Conservation (phyloP, 2,888 invertebrate genomes). For the Coenonympha glycerion region DNA sequence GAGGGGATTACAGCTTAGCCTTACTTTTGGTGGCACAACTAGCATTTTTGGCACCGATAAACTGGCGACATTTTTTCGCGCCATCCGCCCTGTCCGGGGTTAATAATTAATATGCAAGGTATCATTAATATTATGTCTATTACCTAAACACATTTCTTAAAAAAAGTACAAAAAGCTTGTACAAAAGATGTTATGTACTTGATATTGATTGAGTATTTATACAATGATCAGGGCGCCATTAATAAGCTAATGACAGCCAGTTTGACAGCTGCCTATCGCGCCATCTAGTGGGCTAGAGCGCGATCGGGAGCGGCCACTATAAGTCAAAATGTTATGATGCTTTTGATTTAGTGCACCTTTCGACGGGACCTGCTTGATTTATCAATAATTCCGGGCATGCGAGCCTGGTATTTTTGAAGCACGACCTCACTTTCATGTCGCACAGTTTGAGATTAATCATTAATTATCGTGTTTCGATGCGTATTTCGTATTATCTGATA, state of each 20-base stretch:
- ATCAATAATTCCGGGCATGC: constrained; percentile 71
- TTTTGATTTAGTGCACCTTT: constrained; percentile 71
- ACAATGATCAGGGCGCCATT: constrained; percentile 55
- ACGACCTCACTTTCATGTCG: constrained; percentile 73
- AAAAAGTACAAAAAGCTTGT: no score
- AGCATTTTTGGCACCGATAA: no score
- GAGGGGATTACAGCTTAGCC: no score
- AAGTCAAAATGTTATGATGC: constrained; percentile 71
- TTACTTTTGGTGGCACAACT: no score
- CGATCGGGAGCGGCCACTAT: constrained; percentile 62
- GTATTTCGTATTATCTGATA: constrained; percentile 67
- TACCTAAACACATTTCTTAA: no score
- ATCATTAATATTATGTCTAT: no score
- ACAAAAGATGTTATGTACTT: background rate
- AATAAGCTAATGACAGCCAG: constrained; percentile 71
- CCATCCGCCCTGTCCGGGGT: no score
- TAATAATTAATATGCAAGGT: no score
- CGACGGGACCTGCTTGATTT: constrained; percentile 69
- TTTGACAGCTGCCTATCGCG: constrained; percentile 72
- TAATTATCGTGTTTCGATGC: constrained; percentile 59
- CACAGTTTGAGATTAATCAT: constrained; percentile 65
- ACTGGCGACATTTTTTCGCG: no score
- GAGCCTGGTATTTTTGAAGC: constrained; percentile 66
- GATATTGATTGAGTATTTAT: constrained; percentile 46
- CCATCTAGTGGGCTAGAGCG: constrained; percentile 70